Percentiles rank a stretch among this genome's conserved stretches.
These are phyloP conservation scores for Mythimna vitellina DNA, from an alignment of 2,888 invertebrate genomes.

Conservation along the genomic window DNA sequence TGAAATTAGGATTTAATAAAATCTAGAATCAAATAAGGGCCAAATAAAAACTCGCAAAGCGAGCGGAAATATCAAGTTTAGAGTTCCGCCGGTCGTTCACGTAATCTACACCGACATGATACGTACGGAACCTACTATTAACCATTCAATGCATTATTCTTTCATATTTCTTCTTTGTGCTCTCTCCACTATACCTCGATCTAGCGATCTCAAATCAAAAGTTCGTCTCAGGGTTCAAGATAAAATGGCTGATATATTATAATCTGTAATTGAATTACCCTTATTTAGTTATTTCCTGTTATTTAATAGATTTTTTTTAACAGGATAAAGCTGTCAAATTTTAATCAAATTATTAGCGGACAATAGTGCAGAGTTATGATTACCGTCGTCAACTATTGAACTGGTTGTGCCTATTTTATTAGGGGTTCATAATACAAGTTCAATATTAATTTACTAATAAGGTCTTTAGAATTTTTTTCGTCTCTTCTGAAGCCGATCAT, in stretches of 20 bases:
- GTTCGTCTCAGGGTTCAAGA: conserved; percentile 60
- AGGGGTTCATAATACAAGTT: conserved; percentile 41
- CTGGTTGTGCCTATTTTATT: conserved; percentile 51
- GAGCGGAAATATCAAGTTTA: conserved; percentile 84
- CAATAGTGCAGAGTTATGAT: conserved; percentile 82
- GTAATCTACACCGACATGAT: conserved; percentile 85
- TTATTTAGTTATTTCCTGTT: conserved; percentile 80
- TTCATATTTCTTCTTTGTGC: conserved; percentile 66
- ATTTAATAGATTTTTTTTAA: conserved; percentile 70
- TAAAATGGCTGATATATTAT: conserved; percentile 65
- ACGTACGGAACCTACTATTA: conserved; percentile 80
- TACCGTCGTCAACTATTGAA: conserved; percentile 68
- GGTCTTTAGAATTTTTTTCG: conserved; percentile 46
- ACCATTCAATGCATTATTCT: conserved; percentile 68
- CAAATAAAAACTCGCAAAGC: conserved; percentile 53
- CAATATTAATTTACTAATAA: conserved; percentile 54
- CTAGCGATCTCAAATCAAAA: conserved; percentile 12
- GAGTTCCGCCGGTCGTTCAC: conserved; percentile 75
- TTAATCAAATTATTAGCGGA: conserved; percentile 86
- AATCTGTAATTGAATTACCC: conserved; percentile 83
- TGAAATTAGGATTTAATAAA: conserved; percentile 7
- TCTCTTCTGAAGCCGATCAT: conserved; percentile 22
- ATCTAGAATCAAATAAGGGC: conserved; percentile 21
- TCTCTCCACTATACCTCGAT: conserved; percentile 50
- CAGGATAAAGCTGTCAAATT: conserved; percentile 87